Percentiles rank a stretch among this genome's conserved stretches.
These are phyloP conservation scores for Tubulanus polymorphus DNA, from an alignment of 2,888 invertebrate genomes.

Conservation along the genomic window DNA sequence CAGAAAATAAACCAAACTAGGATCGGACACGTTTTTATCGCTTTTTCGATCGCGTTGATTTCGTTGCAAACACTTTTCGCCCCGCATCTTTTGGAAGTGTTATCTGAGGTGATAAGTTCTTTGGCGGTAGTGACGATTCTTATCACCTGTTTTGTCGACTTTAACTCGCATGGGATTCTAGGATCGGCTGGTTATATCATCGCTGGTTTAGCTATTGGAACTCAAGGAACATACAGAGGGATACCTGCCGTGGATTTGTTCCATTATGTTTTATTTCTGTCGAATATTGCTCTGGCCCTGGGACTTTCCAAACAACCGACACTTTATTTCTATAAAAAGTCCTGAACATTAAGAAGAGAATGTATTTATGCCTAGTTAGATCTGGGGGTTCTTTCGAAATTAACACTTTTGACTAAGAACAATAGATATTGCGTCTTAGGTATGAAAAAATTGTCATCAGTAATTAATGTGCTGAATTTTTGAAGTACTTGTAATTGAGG, in stretches of 20 bases:
- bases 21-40: conserved; percentile 29
- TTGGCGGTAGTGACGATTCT: conserved; percentile 37
- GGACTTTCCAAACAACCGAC: background rate
- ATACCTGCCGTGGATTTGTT: conserved; percentile 37
- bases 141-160: conserved; percentile 23
- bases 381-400: no score
- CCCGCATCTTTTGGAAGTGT: conserved; percentile 18
- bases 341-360: no score
- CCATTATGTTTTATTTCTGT: conserved; percentile 37
- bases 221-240: conserved; percentile 28
- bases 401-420: no score
- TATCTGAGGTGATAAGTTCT: conserved; percentile 34
- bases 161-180: conserved; percentile 32
- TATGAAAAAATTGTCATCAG: no score
- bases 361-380: no score
- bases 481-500: no score
- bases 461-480: no score
- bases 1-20: conserved; percentile 22
- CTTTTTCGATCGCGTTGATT: conserved; percentile 25
- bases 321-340: background rate
- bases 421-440: no score
- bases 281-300: conserved; percentile 29
- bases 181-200: conserved; percentile 31
- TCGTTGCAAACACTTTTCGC: conserved; percentile 21
- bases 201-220: conserved; percentile 33